Evolutionary conservation across 2,888 invertebrate genomes (phyloP).

Genomic region (Phortica magna): DNA sequence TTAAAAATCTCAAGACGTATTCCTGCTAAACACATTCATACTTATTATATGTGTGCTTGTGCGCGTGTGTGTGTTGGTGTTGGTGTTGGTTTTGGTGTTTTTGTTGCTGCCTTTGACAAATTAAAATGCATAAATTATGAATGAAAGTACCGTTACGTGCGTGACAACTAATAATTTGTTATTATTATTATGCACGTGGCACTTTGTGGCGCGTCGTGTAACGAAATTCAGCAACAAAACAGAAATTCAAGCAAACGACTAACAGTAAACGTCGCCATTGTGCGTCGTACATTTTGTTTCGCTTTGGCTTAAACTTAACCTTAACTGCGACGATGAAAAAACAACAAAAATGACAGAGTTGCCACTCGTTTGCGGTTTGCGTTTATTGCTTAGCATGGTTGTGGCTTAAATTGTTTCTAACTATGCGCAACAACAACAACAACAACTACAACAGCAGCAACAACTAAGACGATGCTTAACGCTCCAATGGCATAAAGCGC

Average conservation of each 20-base stretch:
- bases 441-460: constrained; percentile 33
- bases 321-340: background rate
- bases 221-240: background rate
- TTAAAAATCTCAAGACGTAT: too few species aligned
- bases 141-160: constrained; percentile 73
- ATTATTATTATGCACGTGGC: constrained; percentile 69
- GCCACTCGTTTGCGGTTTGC: constrained; percentile 28
- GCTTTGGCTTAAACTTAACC: background rate
- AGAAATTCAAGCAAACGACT: background rate
- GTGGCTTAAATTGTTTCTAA: background rate
- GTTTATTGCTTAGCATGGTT: constrained; percentile 21
- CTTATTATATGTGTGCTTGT: constrained; percentile 13
- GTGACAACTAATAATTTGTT: constrained; percentile 74
- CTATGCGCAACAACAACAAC: constrained; percentile 12
- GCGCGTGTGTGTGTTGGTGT: background rate
- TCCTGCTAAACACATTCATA: too few species aligned
- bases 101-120: constrained; percentile 60
- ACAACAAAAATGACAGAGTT: background rate
- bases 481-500: constrained; percentile 15
- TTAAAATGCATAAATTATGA: constrained; percentile 74
- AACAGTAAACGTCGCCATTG: background rate
- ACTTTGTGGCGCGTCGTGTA: background rate
- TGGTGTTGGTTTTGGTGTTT: background rate
- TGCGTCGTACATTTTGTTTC: background rate
- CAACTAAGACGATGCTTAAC: constrained; percentile 19